A percentile compares a stretch with the other conserved stretches of the same genome.
Evolutionary conservation across 2,888 invertebrate species (phyloP).

Genomic region (Pachliopta kotzebuea): DNA sequence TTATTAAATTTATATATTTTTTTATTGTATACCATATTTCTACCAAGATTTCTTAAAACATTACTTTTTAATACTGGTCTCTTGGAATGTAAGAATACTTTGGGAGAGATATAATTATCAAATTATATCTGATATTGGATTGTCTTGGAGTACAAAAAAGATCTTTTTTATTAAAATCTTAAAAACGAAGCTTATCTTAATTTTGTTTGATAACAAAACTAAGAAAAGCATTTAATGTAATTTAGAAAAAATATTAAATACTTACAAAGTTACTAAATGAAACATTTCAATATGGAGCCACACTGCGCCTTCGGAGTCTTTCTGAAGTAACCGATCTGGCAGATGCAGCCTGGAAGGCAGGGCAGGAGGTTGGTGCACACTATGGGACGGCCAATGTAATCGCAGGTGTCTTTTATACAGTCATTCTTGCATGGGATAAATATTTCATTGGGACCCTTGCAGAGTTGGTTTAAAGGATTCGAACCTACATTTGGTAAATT

Average conservation of each 20-base stretch:
- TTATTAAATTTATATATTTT: too few species aligned
- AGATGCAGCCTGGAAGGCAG: slow-evolving; percentile 5
- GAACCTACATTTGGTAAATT: not conserved
- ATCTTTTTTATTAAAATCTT: too few species aligned
- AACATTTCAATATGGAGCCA: not conserved
- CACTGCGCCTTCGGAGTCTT: not conserved
- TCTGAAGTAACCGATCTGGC: not conserved
- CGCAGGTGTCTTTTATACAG: slow-evolving; percentile 12
- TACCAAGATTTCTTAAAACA: too few species aligned
- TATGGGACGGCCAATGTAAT: not conserved
- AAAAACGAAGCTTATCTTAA: too few species aligned
- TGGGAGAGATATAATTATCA: too few species aligned
- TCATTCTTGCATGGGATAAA: slow-evolving; percentile 9
- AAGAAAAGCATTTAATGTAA: not conserved
- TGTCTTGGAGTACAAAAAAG: too few species aligned
- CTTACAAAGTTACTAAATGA: not conserved
- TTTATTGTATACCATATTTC: too few species aligned
- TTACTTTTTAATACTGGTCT: too few species aligned
- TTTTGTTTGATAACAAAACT: too few species aligned
- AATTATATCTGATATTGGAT: too few species aligned
- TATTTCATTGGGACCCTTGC: slow-evolving; percentile 10
- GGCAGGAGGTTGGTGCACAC: not conserved
- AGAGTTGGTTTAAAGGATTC: not conserved
- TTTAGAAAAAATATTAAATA: not conserved
- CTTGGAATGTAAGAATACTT: too few species aligned